Evolutionary conservation across 2,113 vertebrate species (phyloP).

Genomic region (Thymallus thymallus): DNA sequence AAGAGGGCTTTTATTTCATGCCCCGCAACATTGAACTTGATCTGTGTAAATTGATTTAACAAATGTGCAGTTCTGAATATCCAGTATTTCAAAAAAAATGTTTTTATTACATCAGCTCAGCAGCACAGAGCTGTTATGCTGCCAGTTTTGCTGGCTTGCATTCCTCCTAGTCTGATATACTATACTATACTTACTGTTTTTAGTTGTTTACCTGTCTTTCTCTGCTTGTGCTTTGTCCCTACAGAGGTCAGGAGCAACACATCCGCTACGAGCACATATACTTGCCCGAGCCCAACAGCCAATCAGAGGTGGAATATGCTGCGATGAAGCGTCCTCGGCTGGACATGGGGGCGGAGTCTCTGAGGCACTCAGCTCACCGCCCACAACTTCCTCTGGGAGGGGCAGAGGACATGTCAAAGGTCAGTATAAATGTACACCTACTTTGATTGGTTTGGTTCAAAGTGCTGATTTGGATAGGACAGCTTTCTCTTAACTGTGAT

Average conservation of each 20-base stretch:
- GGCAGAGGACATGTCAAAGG: slow-evolving; percentile 86
- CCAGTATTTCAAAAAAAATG: background rate
- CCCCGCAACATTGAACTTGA: background rate
- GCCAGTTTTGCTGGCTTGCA: background rate
- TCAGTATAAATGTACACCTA: slow-evolving; percentile 54
- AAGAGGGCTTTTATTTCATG: background rate
- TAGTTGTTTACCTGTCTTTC: background rate
- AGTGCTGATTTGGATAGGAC: background rate
- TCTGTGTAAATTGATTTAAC: background rate
- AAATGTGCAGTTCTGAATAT: background rate
- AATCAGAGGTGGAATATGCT: slow-evolving; percentile 82
- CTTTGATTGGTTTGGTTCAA: background rate
- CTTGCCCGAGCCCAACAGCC: slow-evolving; percentile 79
- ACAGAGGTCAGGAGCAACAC: slow-evolving; percentile 89
- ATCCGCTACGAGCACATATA: slow-evolving; percentile 87
- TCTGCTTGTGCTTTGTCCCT: background rate
- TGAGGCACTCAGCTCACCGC: slow-evolving; percentile 81
- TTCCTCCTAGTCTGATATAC: background rate
- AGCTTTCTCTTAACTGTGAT: background rate
- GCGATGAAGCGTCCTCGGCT: slow-evolving; percentile 90
- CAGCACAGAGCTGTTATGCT: background rate
- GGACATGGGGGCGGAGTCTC: slow-evolving; percentile 83
- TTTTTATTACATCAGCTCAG: background rate
- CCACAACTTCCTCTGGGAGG: slow-evolving; percentile 71
- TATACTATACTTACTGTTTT: background rate